A percentile compares a stretch with the other conserved stretches of the same genome.
Evolutionary conservation across 2,113 vertebrate species (phyloP).

Genomic region (Mohoua ochrocephala): DNA sequence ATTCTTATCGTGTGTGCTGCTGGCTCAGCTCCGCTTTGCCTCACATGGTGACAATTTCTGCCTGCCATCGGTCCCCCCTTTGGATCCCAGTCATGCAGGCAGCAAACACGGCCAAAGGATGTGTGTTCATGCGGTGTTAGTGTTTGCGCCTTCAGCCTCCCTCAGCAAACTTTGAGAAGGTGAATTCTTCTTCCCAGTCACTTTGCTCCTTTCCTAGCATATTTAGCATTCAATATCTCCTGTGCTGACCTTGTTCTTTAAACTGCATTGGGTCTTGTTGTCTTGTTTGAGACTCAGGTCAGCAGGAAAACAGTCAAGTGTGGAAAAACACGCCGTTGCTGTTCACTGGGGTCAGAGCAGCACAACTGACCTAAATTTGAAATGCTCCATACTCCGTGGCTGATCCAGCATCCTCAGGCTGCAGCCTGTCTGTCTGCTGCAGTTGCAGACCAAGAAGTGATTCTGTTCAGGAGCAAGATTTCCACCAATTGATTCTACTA

Average conservation of each 20-base stretch:
- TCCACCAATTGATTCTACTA: not conserved
- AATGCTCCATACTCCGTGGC: accelerated
- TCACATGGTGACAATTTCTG: not conserved
- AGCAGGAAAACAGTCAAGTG: not conserved
- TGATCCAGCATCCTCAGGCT: not conserved
- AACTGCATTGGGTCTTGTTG: not conserved
- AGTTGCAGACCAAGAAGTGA: not conserved
- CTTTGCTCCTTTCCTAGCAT: not conserved
- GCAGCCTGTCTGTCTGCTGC: not conserved
- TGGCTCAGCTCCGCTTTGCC: not conserved
- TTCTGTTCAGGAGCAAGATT: not conserved
- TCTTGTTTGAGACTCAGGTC: accelerated
- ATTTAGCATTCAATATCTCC: not conserved
- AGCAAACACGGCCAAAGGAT: accelerated
- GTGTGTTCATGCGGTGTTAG: accelerated
- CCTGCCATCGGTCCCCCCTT: accelerated
- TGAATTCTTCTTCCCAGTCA: not conserved
- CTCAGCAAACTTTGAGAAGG: not conserved
- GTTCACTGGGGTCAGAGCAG: not conserved
- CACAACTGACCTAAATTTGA: not conserved
- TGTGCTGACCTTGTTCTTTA: not conserved
- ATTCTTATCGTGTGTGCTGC: not conserved
- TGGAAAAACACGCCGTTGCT: accelerated
- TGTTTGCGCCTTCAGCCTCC: accelerated
- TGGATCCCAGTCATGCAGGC: not conserved